Percentiles rank a stretch among this genome's conserved stretches.
These are phyloP conservation scores for Thunnus maccoyii DNA, from an alignment of 2,113 vertebrate species.

Conservation along the genomic window DNA sequence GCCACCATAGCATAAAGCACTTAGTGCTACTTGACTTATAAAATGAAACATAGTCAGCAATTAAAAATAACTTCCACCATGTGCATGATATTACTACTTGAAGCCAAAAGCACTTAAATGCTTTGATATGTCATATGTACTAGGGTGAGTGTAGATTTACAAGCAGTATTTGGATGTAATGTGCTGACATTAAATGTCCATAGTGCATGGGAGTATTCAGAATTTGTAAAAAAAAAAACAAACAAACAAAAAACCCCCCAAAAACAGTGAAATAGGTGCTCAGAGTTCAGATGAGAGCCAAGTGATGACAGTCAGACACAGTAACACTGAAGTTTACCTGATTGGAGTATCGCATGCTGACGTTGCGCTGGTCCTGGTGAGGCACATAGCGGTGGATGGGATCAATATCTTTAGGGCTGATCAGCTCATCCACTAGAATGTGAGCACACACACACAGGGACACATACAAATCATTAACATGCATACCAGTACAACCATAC, in stretches of 20 bases:
- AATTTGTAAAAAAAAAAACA: too few species aligned
- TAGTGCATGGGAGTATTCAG: neutral
- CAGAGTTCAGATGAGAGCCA: neutral
- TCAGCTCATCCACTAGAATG: conserved; percentile 90
- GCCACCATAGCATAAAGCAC: neutral
- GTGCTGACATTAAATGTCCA: neutral
- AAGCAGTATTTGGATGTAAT: neutral
- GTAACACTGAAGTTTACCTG: conserved; percentile 85
- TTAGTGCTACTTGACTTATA: conserved; percentile 21
- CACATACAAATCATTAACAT: neutral
- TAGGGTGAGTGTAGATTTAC: neutral
- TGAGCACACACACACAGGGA: neutral
- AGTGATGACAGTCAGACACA: neutral
- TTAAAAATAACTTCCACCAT: neutral
- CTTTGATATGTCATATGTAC: neutral
- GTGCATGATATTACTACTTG: conserved; percentile 1
- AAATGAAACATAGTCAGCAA: neutral
- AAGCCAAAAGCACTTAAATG: conserved; percentile 9
- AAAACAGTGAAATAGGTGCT: neutral
- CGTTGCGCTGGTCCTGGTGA: conserved; percentile 91
- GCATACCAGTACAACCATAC: neutral
- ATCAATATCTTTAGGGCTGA: conserved; percentile 96
- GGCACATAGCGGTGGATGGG: conserved; percentile 92
- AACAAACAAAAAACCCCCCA: too few species aligned
- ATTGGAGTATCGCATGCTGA: conserved; percentile 98